Base-by-base conservation (phyloP, 2,888 invertebrate genomes). In the Hypomecis punctinalis region DNA sequence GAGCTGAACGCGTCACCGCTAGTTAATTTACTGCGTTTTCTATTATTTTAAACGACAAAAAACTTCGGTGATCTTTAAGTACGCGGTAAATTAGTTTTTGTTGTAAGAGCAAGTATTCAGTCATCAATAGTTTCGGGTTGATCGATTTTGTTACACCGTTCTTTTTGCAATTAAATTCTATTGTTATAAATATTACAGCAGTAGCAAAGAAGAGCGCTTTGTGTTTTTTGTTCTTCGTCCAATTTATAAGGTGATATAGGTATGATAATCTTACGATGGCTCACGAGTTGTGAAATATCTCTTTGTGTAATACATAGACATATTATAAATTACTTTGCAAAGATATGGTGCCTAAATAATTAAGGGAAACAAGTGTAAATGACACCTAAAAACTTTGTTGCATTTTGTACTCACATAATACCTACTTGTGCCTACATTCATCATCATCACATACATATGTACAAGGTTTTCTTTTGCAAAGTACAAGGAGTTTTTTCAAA, bases 61-160 rank as follows among this genome's bases (percentile, higher is more conserved):
- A 89, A 85, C 77, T 75, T 79, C 81, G 82, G 80, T 88, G 85
- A 87, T 85, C 85, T 88, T 86, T 82, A 86, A 86, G 83, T 81
- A 83, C 83, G 83, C 83, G 78, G 83, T 83, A 84, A 87, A 85
- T 88, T 84, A 80, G 79, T 88, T 89, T 87, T 86, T 85, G 80
- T 84, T 84, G 80, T 80, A 80, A 81, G 80, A 83, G 78, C 76
- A 77, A 78, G 76, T 76, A 77, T 76, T 75, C 78, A 69, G 68
- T 72, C 78, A 78, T 81, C 76, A 70, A 76, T 71, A 73, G 73
- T 75, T 81, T 64, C 11, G 60, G 40, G 43, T 76, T 77, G 82
- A 83, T 85, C 78, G 78, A 81, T 77, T 76, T 78, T 71, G 74
- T 74, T 63, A 4, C 40, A 56, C 60, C 71, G 68, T 69, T 73